These are phyloP conservation scores for Rousettus leschenaultii DNA, from an alignment of 2,113 vertebrate species.

Conservation along the genomic window DNA sequence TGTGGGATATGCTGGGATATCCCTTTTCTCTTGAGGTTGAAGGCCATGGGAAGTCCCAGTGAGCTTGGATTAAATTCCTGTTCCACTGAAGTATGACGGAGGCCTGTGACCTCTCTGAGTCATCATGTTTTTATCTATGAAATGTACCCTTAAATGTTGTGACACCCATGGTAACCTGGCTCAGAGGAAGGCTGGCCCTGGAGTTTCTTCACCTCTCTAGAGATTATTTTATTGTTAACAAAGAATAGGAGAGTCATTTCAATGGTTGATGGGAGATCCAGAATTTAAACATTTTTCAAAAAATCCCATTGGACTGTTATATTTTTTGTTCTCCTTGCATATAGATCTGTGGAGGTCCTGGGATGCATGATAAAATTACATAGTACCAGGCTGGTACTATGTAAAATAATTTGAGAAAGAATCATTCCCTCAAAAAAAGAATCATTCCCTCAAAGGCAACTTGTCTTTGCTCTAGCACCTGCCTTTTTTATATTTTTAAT, in stretches of 20 bases:
- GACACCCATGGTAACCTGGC: neutral
- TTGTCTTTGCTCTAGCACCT: neutral
- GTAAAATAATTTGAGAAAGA: neutral
- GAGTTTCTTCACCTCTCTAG: neutral
- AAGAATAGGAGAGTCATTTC: neutral
- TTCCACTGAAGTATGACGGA: neutral
- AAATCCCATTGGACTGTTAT: neutral
- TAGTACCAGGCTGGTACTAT: neutral
- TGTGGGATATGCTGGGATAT: neutral
- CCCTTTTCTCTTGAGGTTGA: neutral
- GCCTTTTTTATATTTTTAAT: neutral
- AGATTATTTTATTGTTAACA: neutral
- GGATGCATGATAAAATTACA: neutral
- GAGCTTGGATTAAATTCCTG: neutral
- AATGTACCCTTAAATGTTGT: neutral
- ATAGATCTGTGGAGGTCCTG: neutral
- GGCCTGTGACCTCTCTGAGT: neutral
- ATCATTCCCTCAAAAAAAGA: neutral
- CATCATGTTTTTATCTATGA: neutral
- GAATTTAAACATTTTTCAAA: neutral
- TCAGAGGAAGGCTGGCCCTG: neutral
- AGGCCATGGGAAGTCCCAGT: neutral
- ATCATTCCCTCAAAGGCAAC: neutral
- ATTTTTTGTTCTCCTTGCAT: neutral
- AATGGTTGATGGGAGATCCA: neutral